A percentile compares a stretch with the other conserved stretches of the same genome.
Evolutionary conservation across 2,113 vertebrate genomes (phyloP).

Genomic region (Aspidoscelis tigris): DNA sequence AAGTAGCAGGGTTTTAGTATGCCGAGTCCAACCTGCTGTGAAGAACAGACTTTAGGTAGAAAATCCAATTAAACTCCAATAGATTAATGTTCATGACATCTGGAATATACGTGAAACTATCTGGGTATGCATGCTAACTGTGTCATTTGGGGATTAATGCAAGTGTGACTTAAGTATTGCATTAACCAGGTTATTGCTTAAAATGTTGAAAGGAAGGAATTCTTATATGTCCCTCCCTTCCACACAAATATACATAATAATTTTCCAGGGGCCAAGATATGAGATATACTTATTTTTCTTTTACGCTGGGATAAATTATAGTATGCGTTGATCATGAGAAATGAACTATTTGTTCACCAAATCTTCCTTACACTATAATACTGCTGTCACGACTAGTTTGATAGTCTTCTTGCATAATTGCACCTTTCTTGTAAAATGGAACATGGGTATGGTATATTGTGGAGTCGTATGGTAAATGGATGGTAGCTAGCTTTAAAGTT

Average conservation of each 20-base stretch:
- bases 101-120: neutral
- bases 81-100: neutral
- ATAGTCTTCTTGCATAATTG: neutral
- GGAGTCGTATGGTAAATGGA: no score
- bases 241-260: neutral
- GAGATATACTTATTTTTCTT: neutral
- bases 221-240: neutral
- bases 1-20: neutral
- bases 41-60: neutral
- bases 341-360: neutral
- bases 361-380: neutral
- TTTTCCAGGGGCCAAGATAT: neutral
- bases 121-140: neutral
- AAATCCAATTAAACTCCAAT: slow-evolving; percentile 6
- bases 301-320: neutral
- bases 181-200: neutral
- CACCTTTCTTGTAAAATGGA: neutral
- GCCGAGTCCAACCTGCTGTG: neutral
- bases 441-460: no score
- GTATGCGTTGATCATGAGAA: neutral
- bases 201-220: neutral
- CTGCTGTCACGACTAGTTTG: neutral
- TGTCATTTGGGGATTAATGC: neutral
- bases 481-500: neutral
- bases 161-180: neutral